Conservation (phyloP, 2,888 invertebrate genomes). For the Dicranocentrus wangi region DNA sequence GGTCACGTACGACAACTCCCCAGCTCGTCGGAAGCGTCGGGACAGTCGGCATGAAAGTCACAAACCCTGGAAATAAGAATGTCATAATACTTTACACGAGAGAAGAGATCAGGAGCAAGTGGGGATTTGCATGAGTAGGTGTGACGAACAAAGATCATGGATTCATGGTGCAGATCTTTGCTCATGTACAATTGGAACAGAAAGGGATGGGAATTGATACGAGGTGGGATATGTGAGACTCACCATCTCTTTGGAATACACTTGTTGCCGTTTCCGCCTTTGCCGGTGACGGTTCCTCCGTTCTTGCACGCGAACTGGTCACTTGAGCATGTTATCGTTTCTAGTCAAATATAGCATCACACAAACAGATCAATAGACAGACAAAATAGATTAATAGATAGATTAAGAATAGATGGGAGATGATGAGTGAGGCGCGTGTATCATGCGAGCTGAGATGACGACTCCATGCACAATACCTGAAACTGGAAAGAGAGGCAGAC, state of each 20-base stretch:
- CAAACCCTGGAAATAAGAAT: conserved; percentile 75
- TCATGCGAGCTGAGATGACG: too few species aligned
- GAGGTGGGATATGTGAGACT: too few species aligned
- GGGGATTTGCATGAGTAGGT: too few species aligned
- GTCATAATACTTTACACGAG: too few species aligned
- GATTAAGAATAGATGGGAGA: background rate
- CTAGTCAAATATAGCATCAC: conserved; percentile 38
- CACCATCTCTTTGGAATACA: conserved; percentile 58
- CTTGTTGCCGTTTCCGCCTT: conserved; percentile 85
- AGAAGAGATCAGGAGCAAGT: background rate
- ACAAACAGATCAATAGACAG: too few species aligned
- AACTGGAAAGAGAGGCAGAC: conserved; percentile 2
- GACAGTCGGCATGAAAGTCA: conserved; percentile 77
- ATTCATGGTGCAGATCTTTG: too few species aligned
- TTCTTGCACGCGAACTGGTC: conserved; percentile 75
- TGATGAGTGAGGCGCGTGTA: background rate
- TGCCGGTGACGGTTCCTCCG: conserved; percentile 90
- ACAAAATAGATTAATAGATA: background rate
- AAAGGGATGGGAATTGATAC: too few species aligned
- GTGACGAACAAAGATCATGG: too few species aligned
- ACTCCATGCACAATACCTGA: background rate
- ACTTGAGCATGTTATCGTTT: conserved; percentile 70
- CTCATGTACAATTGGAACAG: too few species aligned
- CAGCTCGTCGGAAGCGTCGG: conserved; percentile 81
- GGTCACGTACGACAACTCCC: conserved; percentile 91